Percentiles rank a stretch among this genome's conserved stretches.
phyloP scores from a whole-genome alignment of 2,888 invertebrate species.

The Plagiodera versicolora region DNA sequence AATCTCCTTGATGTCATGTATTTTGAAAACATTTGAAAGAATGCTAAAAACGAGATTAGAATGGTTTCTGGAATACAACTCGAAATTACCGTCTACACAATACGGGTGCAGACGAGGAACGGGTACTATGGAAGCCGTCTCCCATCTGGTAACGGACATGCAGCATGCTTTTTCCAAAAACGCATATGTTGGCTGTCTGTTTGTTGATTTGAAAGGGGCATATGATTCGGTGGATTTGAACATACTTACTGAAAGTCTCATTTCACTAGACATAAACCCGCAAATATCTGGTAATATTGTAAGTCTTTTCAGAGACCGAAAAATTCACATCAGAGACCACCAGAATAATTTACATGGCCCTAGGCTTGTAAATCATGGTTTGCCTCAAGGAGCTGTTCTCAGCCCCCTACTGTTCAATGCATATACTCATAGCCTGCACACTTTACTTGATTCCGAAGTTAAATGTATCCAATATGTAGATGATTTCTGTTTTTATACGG shows the following conservation, averaged over 20 bases:
- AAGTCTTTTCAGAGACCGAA: background rate
- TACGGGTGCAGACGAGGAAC: background rate
- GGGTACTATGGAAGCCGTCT: background rate
- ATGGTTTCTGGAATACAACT: background rate
- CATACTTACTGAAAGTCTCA: slow-evolving; percentile 2
- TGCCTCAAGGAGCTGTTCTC: background rate
- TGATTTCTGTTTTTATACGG: background rate
- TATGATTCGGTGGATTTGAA: background rate
- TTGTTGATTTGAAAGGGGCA: background rate
- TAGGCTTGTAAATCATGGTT: background rate
- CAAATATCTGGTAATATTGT: background rate
- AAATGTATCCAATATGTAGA: slow-evolving; percentile 3
- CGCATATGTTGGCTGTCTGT: background rate
- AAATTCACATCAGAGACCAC: background rate
- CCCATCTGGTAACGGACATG: background rate
- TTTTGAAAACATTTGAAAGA: slow-evolving; percentile 4
- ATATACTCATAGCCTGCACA: slow-evolving; percentile 1
- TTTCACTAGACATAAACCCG: background rate
- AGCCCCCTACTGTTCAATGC: slow-evolving; percentile 1
- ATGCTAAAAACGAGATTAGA: slow-evolving; percentile 2
- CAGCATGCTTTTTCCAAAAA: background rate
- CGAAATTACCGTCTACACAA: background rate
- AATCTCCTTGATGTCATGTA: slow-evolving; percentile 1
- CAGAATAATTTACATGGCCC: background rate
- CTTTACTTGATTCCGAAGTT: background rate